Evolutionary conservation across 1,140 invertebrate genomes (phyloP).

Genomic region (Sycophila sp.): DNA sequence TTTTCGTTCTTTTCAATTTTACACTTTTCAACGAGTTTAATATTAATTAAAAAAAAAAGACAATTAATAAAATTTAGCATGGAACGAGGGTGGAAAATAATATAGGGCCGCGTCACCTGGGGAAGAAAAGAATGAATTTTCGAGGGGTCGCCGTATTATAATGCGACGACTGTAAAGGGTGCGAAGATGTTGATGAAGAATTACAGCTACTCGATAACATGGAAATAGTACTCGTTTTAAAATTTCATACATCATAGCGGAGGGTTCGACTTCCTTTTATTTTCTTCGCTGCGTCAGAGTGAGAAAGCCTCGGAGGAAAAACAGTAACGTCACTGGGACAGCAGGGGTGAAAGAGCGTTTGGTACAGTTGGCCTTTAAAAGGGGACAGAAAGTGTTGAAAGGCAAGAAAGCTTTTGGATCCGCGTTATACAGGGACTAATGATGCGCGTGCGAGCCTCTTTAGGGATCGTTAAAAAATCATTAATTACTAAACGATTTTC

Average conservation of each 20-base stretch:
- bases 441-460: neutral
- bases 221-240: conserved; percentile 12
- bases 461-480: conserved; percentile 5
- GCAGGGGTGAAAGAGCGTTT: neutral
- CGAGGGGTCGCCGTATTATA: neutral
- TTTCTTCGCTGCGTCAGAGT: conserved; percentile 1
- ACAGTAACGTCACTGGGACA: conserved; percentile 9
- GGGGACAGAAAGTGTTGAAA: neutral
- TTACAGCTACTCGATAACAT: no score
- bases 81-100: conserved; percentile 44
- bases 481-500: no score
- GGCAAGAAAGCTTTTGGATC: conserved; percentile 1
- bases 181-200: conserved; percentile 25
- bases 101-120: conserved; percentile 56
- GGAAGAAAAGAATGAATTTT: neutral
- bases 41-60: no score
- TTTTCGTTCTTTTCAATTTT: no score
- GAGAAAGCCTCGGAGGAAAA: neutral
- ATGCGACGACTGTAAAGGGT: conserved; percentile 41
- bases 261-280: neutral
- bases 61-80: no score
- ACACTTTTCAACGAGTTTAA: no score
- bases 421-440: conserved; percentile 13
- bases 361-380: neutral
- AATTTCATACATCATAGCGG: neutral